Percentiles rank a stretch among this genome's conserved stretches.
phyloP scores from a whole-genome alignment of 1,140 invertebrate species.

The Listronotus oregonensis region DNA sequence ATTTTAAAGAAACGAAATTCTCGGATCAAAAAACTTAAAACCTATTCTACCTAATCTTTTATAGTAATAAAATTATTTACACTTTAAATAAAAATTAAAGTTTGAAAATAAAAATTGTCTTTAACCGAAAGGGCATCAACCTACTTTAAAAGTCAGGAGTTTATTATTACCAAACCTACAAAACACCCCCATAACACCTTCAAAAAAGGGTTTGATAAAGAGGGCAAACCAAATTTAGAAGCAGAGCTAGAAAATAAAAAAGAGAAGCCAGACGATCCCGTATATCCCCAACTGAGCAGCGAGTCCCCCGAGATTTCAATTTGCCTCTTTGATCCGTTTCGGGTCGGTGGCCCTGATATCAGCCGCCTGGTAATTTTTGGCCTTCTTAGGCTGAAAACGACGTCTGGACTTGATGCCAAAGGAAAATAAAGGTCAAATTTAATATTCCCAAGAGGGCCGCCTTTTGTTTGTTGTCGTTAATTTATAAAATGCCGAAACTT shows the following conservation, averaged over 20 bases:
- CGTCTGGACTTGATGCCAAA: conserved; percentile 48
- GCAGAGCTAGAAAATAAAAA: conserved; percentile 17
- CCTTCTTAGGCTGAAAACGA: conserved; percentile 38
- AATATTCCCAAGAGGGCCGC: conserved; percentile 22
- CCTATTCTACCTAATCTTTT: too few relatives aligned
- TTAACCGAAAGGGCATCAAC: too few relatives aligned
- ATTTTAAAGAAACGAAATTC: too few relatives aligned
- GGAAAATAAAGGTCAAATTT: conserved; percentile 40
- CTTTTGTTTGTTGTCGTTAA: too few relatives aligned
- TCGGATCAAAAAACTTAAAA: too few relatives aligned
- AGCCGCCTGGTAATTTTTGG: neutral
- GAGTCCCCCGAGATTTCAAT: conserved; percentile 49
- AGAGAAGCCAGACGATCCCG: conserved; percentile 12
- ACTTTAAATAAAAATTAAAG: too few relatives aligned
- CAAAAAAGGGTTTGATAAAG: conserved; percentile 25
- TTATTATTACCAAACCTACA: conserved; percentile 21
- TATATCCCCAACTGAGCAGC: neutral
- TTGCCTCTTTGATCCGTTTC: conserved; percentile 41
- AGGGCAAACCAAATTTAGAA: conserved; percentile 23
- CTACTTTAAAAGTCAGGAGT: conserved; percentile 3
- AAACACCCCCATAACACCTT: conserved; percentile 23
- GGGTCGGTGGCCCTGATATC: conserved; percentile 26
- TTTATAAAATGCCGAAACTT: too few relatives aligned
- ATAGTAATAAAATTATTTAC: too few relatives aligned
- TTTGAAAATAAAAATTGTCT: too few relatives aligned